Conservation (phyloP, 1,140 invertebrate genomes). For the Drosophila miranda region DNA sequence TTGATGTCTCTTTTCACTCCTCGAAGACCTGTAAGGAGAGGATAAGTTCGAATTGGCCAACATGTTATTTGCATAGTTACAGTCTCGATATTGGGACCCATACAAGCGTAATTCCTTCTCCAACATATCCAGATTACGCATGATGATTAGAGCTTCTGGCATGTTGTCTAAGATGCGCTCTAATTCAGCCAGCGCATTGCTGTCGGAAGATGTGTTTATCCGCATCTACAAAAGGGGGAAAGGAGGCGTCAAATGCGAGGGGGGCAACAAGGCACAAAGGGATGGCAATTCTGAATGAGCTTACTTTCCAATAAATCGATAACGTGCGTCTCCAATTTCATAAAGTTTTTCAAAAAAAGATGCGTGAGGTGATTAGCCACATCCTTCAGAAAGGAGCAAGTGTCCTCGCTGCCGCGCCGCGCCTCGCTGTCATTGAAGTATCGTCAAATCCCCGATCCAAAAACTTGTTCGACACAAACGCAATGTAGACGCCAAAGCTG, state of each 20-base stretch:
- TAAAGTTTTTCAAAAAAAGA: constrained; percentile 87
- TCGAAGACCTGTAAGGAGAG: too few relatives aligned
- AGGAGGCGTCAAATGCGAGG: too few relatives aligned
- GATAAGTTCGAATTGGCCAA: too few relatives aligned
- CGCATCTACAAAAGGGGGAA: constrained; percentile 30
- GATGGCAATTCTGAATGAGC: background rate
- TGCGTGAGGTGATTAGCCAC: constrained; percentile 87
- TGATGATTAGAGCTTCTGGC: constrained; percentile 85
- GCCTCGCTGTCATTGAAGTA: constrained; percentile 84
- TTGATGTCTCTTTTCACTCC: too few relatives aligned
- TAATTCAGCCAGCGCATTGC: constrained; percentile 88
- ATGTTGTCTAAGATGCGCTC: constrained; percentile 87
- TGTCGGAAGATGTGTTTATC: constrained; percentile 85
- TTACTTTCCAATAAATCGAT: constrained; percentile 86
- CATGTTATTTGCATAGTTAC: too few relatives aligned
- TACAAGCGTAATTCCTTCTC: constrained; percentile 85
- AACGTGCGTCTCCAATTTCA: constrained; percentile 85
- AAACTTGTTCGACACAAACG: constrained; percentile 92
- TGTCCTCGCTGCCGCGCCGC: constrained; percentile 86
- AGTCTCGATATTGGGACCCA: background rate
- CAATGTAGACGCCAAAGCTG: constrained; percentile 90
- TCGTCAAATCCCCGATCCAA: constrained; percentile 88
- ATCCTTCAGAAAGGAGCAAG: constrained; percentile 86
- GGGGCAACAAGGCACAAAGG: too few relatives aligned
- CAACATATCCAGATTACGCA: constrained; percentile 85